Base-by-base conservation (phyloP, 1,140 invertebrate genomes). In the Brachionus rubens region DNA sequence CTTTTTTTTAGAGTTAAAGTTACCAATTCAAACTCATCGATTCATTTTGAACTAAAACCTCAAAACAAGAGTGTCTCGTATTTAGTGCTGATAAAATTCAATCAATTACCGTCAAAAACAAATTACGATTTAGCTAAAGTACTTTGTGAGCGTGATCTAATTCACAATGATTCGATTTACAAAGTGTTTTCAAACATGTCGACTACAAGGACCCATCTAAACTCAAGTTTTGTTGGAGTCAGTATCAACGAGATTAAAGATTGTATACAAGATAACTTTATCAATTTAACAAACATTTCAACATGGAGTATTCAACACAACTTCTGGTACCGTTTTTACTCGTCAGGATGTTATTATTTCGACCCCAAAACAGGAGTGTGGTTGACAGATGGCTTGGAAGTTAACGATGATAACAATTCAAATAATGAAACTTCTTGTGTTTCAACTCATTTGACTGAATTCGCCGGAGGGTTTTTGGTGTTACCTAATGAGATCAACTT, bases 401-500 rank as follows among this genome's bases (percentile, higher is more conserved):
- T 65, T n/a, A 6, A 14, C 0, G 36, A 65, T 12, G 12, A 65
- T 14, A 40, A 41, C 6, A 41, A n/a, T n/a, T n/a, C 14, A 14
- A 14, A 21, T 43, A 12, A 41, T 41, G 19, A 36, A 1, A 80
- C 80, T 0, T 76, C 79, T 0, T 85, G 83, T 78, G 33, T 75
- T 3, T 83, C 82, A 76, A 83, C 54, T 62, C 85, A 86, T 76
- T 76, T 85, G 76, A 85, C 85, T 9, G 81, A 80, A 40, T 86
- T 86, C 76, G 80, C 80, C 7, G 81, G 82, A n/a, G 82, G 83
- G 10, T 84, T 82, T 79, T 78, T 82, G 0, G 82, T 85, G 0
- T 80, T 81, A 6, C 84, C 85, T 1, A 84, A 85, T 72, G 80
- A 80, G 12, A 82, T 86, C 12, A 83, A 86, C 79, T 86, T 82